A percentile compares a stretch with the other conserved stretches of the same genome.
Conservation (phyloP, 2,113 vertebrate genomes). For the Hypocryptadius cinnamomeus region DNA sequence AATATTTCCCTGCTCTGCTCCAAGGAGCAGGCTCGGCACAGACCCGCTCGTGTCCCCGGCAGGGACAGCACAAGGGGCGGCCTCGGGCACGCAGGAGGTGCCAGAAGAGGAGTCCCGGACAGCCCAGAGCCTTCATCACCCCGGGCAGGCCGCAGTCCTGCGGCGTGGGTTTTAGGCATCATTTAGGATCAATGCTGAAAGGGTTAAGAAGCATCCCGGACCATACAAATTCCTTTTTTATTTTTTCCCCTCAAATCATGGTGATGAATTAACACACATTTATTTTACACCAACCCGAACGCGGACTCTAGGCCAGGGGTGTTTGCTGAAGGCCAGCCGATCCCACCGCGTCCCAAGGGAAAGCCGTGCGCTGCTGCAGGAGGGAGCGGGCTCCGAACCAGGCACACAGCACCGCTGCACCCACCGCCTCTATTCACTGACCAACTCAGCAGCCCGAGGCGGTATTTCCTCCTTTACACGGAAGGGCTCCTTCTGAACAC, state of each 20-base stretch:
- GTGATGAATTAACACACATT: not conserved
- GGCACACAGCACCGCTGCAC: rapidly evolving
- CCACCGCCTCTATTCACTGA: not conserved
- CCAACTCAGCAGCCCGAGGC: not conserved
- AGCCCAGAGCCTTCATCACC: not conserved
- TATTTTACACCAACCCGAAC: not conserved
- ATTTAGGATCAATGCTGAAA: not conserved
- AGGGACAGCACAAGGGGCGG: not conserved
- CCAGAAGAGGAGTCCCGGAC: not conserved
- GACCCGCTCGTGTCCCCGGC: not conserved
- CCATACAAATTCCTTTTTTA: no score
- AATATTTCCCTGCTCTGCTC: not conserved
- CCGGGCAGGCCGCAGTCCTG: not conserved
- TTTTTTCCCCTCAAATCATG: rapidly evolving
- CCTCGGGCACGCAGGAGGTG: not conserved
- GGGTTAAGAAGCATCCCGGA: not conserved
- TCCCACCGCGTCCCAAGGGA: rapidly evolving
- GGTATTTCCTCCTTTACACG: not conserved
- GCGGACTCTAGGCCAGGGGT: not conserved
- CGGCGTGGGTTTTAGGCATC: no score
- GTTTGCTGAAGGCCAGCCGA: not conserved
- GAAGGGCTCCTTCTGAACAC: not conserved
- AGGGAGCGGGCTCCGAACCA: not conserved
- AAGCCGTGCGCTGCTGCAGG: not conserved
- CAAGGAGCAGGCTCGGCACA: not conserved